A percentile compares a stretch with the other conserved stretches of the same genome.
phyloP scores from a whole-genome alignment of 2,888 invertebrate species.

The Apamea monoglypha region DNA sequence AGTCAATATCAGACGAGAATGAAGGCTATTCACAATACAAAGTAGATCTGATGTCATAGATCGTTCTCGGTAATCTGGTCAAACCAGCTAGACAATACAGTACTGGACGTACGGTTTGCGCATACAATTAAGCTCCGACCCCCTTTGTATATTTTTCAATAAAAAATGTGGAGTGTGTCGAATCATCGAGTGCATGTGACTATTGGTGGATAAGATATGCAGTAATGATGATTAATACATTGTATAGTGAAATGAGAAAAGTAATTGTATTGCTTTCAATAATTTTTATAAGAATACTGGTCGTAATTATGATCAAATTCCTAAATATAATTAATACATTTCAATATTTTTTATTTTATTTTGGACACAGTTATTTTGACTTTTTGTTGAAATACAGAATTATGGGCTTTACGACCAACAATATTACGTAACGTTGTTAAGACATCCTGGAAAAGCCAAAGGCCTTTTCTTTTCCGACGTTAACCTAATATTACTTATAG shows the following conservation, averaged over 20 bases:
- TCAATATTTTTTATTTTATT: neutral
- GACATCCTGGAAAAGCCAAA: neutral
- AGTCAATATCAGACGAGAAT: slow-evolving; percentile 28
- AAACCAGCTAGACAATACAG: slow-evolving; percentile 46
- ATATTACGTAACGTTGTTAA: too few relatives aligned
- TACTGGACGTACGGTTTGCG: slow-evolving; percentile 47
- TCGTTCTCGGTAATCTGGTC: slow-evolving; percentile 46
- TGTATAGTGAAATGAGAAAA: slow-evolving; percentile 16
- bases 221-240: slow-evolving; percentile 45
- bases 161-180: slow-evolving; percentile 63
- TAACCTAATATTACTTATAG: neutral
- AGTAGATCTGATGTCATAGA: slow-evolving; percentile 61
- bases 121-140: slow-evolving; percentile 60
- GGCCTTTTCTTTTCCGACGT: neutral
- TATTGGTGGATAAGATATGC: slow-evolving; percentile 33
- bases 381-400: neutral
- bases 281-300: neutral
- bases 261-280: neutral
- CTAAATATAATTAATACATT: neutral
- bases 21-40: slow-evolving; percentile 33
- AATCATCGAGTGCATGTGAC: slow-evolving; percentile 51
- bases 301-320: neutral
- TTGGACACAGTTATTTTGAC: neutral
- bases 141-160: slow-evolving; percentile 51
- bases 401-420: neutral